Evolutionary conservation across 2,888 invertebrate species (phyloP).

Genomic region (Troides oblongomaculatus): DNA sequence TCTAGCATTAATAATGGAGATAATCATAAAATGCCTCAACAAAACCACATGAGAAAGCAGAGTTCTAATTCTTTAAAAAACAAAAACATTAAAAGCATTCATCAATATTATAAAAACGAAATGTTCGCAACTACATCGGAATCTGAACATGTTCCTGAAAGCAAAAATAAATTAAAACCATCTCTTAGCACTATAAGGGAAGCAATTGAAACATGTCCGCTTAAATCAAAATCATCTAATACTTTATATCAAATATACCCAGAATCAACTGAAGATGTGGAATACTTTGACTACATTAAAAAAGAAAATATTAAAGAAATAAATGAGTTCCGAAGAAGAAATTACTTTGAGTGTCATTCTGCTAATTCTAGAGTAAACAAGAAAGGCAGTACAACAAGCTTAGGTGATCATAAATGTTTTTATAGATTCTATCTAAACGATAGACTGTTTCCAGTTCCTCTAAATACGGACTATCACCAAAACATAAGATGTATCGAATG

Average conservation of each 20-base stretch:
- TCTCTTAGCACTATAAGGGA: slow-evolving; percentile 61
- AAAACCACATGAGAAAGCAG: slow-evolving; percentile 4
- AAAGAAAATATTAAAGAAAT: slow-evolving; percentile 46
- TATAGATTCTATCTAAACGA: slow-evolving; percentile 80
- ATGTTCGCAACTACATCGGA: slow-evolving; percentile 52
- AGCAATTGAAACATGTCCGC: slow-evolving; percentile 43
- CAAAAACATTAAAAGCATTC: slow-evolving; percentile 34
- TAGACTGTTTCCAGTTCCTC: slow-evolving; percentile 76
- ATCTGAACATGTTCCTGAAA: slow-evolving; percentile 45
- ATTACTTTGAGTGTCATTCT: slow-evolving; percentile 83
- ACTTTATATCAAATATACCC: slow-evolving; percentile 42
- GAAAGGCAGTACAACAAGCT: slow-evolving; percentile 44
- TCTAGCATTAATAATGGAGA: background rate
- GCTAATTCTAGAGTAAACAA: slow-evolving; percentile 56
- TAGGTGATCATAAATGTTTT: slow-evolving; percentile 69
- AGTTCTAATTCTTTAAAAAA: slow-evolving; percentile 10
- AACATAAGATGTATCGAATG: slow-evolving; percentile 75
- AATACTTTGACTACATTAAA: slow-evolving; percentile 44
- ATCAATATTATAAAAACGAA: slow-evolving; percentile 65
- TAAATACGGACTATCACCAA: slow-evolving; percentile 66
- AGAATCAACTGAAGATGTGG: slow-evolving; percentile 43
- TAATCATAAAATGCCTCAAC: background rate
- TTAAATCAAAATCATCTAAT: slow-evolving; percentile 35
- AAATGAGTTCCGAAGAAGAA: slow-evolving; percentile 76
- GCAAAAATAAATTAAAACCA: slow-evolving; percentile 39